Evolutionary conservation across 2,888 invertebrate species (phyloP), one percentile per base, ranked within the genome.

Genomic region (Trichopoda pennipes): DNA sequence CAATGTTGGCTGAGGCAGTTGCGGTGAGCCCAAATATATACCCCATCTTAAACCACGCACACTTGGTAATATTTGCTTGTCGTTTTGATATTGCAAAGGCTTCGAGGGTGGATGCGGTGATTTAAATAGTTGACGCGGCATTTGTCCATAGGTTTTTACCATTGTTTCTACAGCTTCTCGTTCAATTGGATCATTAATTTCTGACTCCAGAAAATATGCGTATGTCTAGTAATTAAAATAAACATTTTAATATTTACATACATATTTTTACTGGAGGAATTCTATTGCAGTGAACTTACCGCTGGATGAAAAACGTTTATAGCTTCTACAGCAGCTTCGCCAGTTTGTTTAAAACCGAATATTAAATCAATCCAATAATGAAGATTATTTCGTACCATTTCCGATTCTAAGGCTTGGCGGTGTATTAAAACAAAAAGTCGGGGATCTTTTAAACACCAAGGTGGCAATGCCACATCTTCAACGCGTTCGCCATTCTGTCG

Each of bases 291-390:
- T 6, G 4, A 84, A 91, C 93, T 91, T 90, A 95, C 95, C 23
- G 95, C 94, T 14, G 96, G 95, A 91, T 96, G 97, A 89, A 97
- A 97, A 8, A 98, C 97, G 91, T 98, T 98, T 89, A 98, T 94
- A 28, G 97, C 95, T 84, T 96, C 95, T n/a, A 97, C 93, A 2
- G 98, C 97, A 42, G 96, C 93, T 89, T 94, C 94, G 1, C 98
- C 98, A 63, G 94, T 95, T 91, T 98, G 96, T 92, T 97, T 96
- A 91, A 93, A 95, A 38, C 97, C 98, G 92, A 98, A 98, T 32
- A 97, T 96, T 56, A 98, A 93, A 92, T 98, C 98, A 88, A 98
- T 95, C 98, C 98, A 98, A 87, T 94, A 94, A 86, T 97, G 95
- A 84, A 98, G 92, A 86, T 93, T 93, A 88, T 94, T 94, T 16